These are phyloP conservation scores for Ceraclea dissimilis DNA, from an alignment of 2,888 invertebrate genomes.

Conservation along the genomic window DNA sequence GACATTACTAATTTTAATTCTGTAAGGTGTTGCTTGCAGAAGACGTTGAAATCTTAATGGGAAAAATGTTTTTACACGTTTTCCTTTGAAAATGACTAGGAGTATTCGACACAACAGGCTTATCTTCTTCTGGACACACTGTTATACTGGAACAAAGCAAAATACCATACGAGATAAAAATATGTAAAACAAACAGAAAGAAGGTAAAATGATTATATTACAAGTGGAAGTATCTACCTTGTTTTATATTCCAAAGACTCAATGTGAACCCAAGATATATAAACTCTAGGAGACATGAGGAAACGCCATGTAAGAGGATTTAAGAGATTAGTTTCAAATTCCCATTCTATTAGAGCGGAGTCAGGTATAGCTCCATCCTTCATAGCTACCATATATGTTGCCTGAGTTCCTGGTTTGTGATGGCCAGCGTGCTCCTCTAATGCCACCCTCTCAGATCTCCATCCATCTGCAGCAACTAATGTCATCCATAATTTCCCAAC, in stretches of 20 bases:
- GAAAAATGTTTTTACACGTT: slow-evolving; percentile 20
- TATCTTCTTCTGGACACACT: slow-evolving; percentile 59
- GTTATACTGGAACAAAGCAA: slow-evolving; percentile 50
- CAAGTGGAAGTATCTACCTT: slow-evolving; percentile 40
- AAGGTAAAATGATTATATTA: too few species aligned
- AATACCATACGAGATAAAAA: too few species aligned
- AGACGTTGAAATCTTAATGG: slow-evolving; percentile 11
- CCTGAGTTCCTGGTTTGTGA: slow-evolving; percentile 66
- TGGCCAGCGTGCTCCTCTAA: slow-evolving; percentile 47
- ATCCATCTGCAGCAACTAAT: slow-evolving; percentile 54
- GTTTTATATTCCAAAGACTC: slow-evolving; percentile 64
- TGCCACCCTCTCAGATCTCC: slow-evolving; percentile 52
- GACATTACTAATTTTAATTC: too few species aligned
- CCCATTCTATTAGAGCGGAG: slow-evolving; percentile 68
- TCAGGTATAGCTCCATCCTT: slow-evolving; percentile 55
- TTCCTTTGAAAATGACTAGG: slow-evolving; percentile 33
- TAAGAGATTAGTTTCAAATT: slow-evolving; percentile 67
- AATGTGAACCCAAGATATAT: slow-evolving; percentile 61
- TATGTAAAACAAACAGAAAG: too few species aligned
- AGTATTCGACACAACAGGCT: slow-evolving; percentile 58
- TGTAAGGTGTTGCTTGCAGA: too few species aligned
- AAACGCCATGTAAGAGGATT: slow-evolving; percentile 82
- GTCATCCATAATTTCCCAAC: slow-evolving; percentile 64
- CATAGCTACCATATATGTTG: slow-evolving; percentile 60
- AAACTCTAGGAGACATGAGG: slow-evolving; percentile 64